Percentiles rank a stretch among this genome's conserved stretches.
These are phyloP conservation scores for Thymelicus lineola DNA, from an alignment of 2,888 invertebrate species.

Conservation along the genomic window DNA sequence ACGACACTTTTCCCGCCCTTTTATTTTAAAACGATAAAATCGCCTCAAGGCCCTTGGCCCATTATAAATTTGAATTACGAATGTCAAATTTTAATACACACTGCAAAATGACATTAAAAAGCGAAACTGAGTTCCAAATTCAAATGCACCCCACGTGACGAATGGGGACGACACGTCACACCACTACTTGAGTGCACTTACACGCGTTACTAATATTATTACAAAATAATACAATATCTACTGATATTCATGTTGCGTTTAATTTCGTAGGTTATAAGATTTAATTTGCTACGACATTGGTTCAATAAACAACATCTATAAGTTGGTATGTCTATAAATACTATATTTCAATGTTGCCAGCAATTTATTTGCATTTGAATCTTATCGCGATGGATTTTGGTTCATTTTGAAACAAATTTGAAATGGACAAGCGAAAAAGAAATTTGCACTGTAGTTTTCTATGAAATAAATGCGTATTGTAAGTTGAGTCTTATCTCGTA, in stretches of 20 bases:
- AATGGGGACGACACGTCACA: constrained; percentile 54
- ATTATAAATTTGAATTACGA: constrained; percentile 46
- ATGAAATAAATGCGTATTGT: constrained; percentile 21
- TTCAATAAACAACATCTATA: neutral
- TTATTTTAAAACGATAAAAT: constrained; percentile 3
- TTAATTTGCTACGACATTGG: neutral
- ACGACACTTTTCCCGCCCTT: neutral
- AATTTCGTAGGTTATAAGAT: neutral
- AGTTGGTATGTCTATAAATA: constrained; percentile 16
- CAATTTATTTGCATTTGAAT: neutral
- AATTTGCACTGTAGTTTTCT: constrained; percentile 9
- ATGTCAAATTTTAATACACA: constrained; percentile 44
- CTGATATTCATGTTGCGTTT: neutral
- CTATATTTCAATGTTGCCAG: neutral
- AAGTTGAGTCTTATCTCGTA: neutral
- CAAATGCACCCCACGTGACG: constrained; percentile 55
- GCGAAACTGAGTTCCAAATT: constrained; percentile 50
- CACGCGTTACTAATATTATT: constrained; percentile 57
- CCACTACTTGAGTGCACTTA: constrained; percentile 63
- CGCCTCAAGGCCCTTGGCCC: constrained; percentile 12
- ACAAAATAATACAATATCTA: constrained; percentile 18
- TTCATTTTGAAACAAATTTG: constrained; percentile 22
- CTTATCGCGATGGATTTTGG: constrained; percentile 18
- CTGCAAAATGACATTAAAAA: constrained; percentile 43
- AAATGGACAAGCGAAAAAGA: neutral